Percentiles rank a stretch among this genome's conserved stretches.
These are phyloP conservation scores for Promerops cafer DNA, from an alignment of 2,113 vertebrate species.

Conservation along the genomic window DNA sequence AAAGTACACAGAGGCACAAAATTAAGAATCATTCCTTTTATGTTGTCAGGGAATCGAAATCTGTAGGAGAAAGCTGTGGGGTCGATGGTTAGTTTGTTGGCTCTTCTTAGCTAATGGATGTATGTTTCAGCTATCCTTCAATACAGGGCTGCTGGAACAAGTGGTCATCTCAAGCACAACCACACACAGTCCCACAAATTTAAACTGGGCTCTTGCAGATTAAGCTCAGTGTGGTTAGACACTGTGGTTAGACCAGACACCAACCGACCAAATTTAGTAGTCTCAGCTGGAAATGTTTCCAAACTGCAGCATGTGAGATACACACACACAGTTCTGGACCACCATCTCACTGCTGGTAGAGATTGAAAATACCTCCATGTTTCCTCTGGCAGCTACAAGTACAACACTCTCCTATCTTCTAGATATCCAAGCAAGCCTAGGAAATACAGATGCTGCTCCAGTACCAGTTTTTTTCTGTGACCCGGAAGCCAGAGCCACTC, in stretches of 20 bases:
- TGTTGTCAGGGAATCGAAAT: neutral
- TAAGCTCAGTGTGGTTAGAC: neutral
- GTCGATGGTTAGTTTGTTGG: neutral
- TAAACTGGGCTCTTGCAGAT: neutral
- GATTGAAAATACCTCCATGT: neutral
- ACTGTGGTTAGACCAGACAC: neutral
- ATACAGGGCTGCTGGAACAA: neutral
- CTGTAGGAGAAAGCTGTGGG: neutral
- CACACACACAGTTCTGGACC: neutral
- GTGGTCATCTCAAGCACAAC: neutral
- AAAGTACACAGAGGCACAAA: neutral
- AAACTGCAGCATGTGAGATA: accelerated
- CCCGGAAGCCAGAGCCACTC: neutral
- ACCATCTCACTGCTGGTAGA: neutral
- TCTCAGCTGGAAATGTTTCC: neutral
- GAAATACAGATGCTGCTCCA: neutral
- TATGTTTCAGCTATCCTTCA: neutral
- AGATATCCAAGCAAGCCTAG: neutral
- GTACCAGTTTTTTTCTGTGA: neutral
- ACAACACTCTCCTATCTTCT: neutral
- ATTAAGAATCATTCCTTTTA: neutral
- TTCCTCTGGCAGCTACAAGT: neutral
- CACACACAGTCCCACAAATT: neutral
- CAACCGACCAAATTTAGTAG: neutral
- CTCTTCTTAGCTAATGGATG: neutral